These are phyloP conservation scores for Toxostoma redivivum DNA, from an alignment of 2,113 vertebrate species.

Conservation along the genomic window DNA sequence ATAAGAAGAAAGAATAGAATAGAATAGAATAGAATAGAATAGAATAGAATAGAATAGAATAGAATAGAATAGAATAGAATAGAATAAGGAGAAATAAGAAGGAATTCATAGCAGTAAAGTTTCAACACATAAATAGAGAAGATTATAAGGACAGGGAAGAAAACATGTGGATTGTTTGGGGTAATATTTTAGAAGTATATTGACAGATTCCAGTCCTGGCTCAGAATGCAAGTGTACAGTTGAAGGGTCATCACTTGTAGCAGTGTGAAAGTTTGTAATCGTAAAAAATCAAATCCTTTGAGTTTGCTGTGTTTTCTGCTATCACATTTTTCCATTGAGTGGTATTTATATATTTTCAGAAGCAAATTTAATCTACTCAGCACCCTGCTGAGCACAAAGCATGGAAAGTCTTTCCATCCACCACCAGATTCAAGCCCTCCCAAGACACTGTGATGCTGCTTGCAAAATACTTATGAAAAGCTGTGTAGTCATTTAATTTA, in stretches of 20 bases:
- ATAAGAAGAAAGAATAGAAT: background rate
- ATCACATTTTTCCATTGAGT: background rate
- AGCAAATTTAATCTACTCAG: background rate
- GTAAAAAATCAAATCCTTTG: background rate
- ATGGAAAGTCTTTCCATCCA: background rate
- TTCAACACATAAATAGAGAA: background rate
- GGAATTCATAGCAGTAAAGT: background rate
- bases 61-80: too few species aligned
- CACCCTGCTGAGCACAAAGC: background rate
- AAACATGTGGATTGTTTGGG: background rate
- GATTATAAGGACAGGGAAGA: background rate
- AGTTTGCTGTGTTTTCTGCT: background rate
- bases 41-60: too few species aligned
- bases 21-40: too few species aligned
- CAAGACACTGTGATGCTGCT: background rate
- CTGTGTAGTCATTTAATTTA: background rate
- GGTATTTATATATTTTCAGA: background rate
- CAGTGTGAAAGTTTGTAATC: background rate
- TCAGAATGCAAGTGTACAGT: background rate
- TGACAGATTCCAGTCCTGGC: background rate
- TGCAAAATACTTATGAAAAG: background rate
- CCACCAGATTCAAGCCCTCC: background rate
- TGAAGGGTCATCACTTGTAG: background rate
- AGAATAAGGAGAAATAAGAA: background rate
- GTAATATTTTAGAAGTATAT: background rate